Base-by-base conservation (phyloP, 2,113 vertebrate species). In the Antechinus stuartii region DNA sequence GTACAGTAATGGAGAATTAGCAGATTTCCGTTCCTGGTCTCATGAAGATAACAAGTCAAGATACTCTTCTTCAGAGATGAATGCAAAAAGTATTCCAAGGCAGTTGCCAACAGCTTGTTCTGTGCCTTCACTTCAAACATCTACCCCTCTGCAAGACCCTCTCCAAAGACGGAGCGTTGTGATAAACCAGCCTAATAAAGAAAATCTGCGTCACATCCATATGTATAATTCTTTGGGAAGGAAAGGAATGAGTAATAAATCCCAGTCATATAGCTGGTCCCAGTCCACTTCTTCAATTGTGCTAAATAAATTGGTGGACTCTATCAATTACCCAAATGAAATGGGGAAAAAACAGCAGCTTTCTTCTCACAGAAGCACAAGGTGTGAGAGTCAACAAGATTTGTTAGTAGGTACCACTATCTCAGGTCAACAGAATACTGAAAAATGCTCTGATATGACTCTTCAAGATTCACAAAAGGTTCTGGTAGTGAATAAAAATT, bases 381-480 rank as follows among this genome's bases (percentile, higher is more conserved):
- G 93, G 93, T 90, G 97, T 92, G 98, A 97, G 14, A 98, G 97
- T 93, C 96, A 97, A 91, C 98, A 98, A 93, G 97, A 96, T 10
- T 95, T 98, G 25, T 93, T 54, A 0, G 47, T 76, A 0, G 56
- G 95, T 53, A 27, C 96, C 97, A 93, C 95, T 47, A 98, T 98
- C 94, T 55, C 1, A 0, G 93, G 95, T 91, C 98, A 92, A 84
- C 98, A 98, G 96, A 97, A 96, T 25, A 46, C 96, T 35, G 99
- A 98, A 53, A 98, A 98, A 94, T 97, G 96, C 91, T 99, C 99
- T 0, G 99, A 99, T 84, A 98, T 99, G 97, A 99, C 99, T n/a
- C 98, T 99, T 93, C 99, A 99, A 57, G 99, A 99, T 95, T 99
- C 99, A 2, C 99, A 99, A 89, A 99, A 99, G 98, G 98, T 99